Evolutionary conservation across 2,888 invertebrate species (phyloP), one percentile per base, ranked within the genome.

Genomic region (Pollenia labialis): DNA sequence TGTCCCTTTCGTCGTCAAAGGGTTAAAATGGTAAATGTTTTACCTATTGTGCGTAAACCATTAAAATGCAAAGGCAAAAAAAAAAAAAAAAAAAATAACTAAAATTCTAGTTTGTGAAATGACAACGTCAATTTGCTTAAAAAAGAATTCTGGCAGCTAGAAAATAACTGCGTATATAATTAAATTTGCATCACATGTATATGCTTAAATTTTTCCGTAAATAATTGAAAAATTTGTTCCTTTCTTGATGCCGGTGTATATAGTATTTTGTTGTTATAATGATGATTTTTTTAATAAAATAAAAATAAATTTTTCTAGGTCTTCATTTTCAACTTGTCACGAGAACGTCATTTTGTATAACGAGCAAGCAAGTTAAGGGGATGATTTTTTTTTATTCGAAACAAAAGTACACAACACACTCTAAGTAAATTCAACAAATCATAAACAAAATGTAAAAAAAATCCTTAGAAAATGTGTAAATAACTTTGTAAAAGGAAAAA

Each of bases 91-190:
- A 56, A 56, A 10, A 23, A 58, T 12, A 32, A 11, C 12, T 7
- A 14, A 44, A 69, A 42, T 18, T 44, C 14, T 18, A 2, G 23
- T 11, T 58, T 58, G 4, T 7, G 10, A 81, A 40, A 66, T 81
- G 64, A 81, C 54, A 56, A 71, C 50, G 64, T 48, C 54, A 77
- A 71, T 71, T 64, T 71, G 18, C 12, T 54, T 18, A 14, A 48
- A 42, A 23, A 18, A 60, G 2, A 64, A n/a, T 64, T 71, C 12
- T 71, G 56, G 40, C 14, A 71, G 6, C 48, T 18, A 50, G 16
- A 54, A 83, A 83, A 83, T 77, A 83, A 83, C 64, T 77, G 71
- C 60, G 56, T 71, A 56, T 71, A 79, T 66, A 79, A 84, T 79
- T 72, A 84, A 64, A 79, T 48, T 84, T 58, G 54, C 23, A 64